Evolutionary conservation across 2,888 invertebrate genomes (phyloP).

Genomic region (Drosophila koepferae): DNA sequence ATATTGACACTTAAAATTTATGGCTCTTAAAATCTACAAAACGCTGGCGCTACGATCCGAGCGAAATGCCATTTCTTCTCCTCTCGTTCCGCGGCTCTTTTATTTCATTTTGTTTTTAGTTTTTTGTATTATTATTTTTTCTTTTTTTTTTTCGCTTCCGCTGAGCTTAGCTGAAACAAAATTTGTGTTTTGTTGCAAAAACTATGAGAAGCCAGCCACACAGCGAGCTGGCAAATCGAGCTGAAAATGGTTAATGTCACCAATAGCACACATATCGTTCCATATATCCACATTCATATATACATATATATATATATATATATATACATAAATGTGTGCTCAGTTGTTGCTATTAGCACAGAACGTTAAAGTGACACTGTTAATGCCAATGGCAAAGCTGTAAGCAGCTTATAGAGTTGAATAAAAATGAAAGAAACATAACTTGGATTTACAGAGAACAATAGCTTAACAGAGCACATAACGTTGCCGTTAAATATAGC

Average conservation of each 20-base stretch:
- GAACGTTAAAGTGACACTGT: constrained; percentile 13
- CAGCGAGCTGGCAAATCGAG: constrained; percentile 60
- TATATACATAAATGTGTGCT: background rate
- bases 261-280: constrained; percentile 6
- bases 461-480: background rate
- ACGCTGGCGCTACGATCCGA: constrained; percentile 42
- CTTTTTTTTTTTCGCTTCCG: constrained; percentile 18
- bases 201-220: constrained; percentile 58
- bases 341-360: constrained; percentile 6
- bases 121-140: background rate
- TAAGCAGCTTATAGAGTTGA: background rate
- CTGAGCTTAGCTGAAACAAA: constrained; percentile 30
- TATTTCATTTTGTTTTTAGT: constrained; percentile 4
- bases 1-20: constrained; percentile 80
- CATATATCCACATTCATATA: background rate
- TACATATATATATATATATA: background rate
- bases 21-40: constrained; percentile 80
- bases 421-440: background rate
- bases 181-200: constrained; percentile 49
- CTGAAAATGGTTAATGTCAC: constrained; percentile 62
- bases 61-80: constrained; percentile 21
- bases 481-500: no score
- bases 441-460: background rate
- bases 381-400: background rate
- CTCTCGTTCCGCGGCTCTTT: background rate